Conservation (phyloP, 1,140 invertebrate genomes). For the Atta texana region DNA sequence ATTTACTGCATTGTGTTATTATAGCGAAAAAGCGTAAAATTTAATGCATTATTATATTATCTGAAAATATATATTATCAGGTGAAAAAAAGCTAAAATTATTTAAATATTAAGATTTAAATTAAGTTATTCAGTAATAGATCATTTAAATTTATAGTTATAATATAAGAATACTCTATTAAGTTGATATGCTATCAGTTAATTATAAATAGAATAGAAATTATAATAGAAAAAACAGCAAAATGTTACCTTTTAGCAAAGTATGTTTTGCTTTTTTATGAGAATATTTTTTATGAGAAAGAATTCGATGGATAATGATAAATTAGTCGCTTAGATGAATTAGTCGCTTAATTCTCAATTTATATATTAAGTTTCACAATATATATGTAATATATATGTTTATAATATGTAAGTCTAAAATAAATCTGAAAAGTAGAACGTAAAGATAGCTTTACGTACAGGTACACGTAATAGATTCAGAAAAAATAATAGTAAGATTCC, state of each 20-base stretch:
- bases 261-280: background rate
- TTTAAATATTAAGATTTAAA: background rate
- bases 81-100: background rate
- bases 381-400: too few species aligned
- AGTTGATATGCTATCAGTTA: background rate
- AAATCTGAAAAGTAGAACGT: background rate
- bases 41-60: too few species aligned
- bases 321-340: background rate
- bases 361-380: background rate
- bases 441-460: background rate
- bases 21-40: too few species aligned
- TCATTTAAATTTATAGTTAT: background rate
- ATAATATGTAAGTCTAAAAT: constrained; percentile 26
- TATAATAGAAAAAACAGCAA: background rate
- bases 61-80: background rate
- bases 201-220: background rate
- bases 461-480: background rate
- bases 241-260: background rate
- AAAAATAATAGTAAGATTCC: constrained; percentile 20
- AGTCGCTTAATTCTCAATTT: background rate
- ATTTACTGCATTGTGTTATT: background rate
- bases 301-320: background rate
- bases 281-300: background rate
- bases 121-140: too few species aligned
- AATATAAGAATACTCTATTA: background rate